phyloP scores from a whole-genome alignment of 2,797 vertebrate species.

The Cuniculus paca region DNA sequence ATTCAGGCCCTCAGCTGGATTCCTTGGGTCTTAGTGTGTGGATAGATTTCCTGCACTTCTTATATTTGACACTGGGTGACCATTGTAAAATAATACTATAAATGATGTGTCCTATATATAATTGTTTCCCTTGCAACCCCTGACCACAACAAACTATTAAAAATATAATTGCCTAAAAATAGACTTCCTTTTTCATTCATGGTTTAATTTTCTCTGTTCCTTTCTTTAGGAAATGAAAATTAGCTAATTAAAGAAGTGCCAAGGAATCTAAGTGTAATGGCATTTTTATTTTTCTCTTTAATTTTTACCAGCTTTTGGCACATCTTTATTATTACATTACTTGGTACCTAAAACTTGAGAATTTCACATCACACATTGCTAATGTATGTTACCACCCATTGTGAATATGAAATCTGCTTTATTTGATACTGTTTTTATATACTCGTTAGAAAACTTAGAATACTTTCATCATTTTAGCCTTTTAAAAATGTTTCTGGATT shows the following conservation, averaged over 20 bases:
- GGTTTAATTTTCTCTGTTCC: slow-evolving; percentile 15
- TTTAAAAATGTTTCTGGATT: slow-evolving; percentile 30
- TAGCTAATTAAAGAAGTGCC: background rate
- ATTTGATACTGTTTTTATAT: slow-evolving; percentile 28
- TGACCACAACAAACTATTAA: background rate
- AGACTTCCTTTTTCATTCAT: background rate
- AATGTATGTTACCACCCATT: background rate
- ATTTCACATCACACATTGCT: background rate
- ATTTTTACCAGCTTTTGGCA: slow-evolving; percentile 4
- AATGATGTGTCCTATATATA: too few relatives aligned
- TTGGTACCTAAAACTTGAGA: slow-evolving; percentile 14
- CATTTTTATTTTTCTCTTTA: slow-evolving; percentile 57
- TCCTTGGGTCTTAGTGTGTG: too few relatives aligned
- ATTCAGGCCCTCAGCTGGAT: too few relatives aligned
- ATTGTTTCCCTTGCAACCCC: too few relatives aligned
- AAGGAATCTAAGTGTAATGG: slow-evolving; percentile 27
- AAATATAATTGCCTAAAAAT: background rate
- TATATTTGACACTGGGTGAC: too few relatives aligned
- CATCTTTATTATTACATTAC: background rate
- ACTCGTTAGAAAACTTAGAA: slow-evolving; percentile 4
- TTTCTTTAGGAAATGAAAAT: slow-evolving; percentile 60
- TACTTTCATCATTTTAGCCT: background rate
- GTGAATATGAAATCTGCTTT: background rate
- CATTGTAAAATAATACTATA: too few relatives aligned
- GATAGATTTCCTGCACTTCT: too few relatives aligned